phyloP scores from a whole-genome alignment of 2,797 vertebrate genomes.

The Centropyge bicolor region DNA sequence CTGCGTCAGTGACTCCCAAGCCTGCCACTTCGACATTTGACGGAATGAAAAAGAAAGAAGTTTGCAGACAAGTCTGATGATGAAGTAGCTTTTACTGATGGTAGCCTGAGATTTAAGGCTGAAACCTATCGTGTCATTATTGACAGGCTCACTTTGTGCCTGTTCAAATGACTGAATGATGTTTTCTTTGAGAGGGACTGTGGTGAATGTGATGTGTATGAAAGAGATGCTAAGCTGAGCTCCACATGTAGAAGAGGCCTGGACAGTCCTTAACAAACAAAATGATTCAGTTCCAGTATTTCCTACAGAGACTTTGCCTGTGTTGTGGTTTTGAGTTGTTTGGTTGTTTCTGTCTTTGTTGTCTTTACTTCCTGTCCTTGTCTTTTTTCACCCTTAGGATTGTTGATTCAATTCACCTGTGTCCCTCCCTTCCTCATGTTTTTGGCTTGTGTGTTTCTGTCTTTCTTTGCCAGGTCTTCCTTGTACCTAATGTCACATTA shows the following conservation, averaged over 20 bases:
- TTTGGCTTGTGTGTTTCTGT: no score
- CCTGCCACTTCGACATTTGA: conserved; percentile 4
- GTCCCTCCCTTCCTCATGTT: no score
- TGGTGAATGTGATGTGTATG: not conserved
- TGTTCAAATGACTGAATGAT: not conserved
- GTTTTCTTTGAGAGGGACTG: conserved; percentile 2
- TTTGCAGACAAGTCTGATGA: conserved; percentile 6
- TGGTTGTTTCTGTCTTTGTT: no score
- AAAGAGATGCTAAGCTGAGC: not conserved
- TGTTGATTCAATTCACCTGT: no score
- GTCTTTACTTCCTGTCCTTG: no score
- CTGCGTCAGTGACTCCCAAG: not conserved
- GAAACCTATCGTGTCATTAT: conserved; percentile 4
- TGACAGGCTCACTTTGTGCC: not conserved
- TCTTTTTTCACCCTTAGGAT: no score
- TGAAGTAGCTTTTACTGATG: conserved; percentile 7
- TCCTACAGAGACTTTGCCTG: no score
- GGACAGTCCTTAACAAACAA: not conserved
- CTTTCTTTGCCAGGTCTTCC: no score
- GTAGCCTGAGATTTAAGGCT: conserved; percentile 1
- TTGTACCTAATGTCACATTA: no score
- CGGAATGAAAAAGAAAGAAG: conserved; percentile 11
- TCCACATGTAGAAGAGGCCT: not conserved
- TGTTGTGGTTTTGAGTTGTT: no score
- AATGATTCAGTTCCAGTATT: not conserved